phyloP scores from a whole-genome alignment of 2,113 vertebrate species.

The Aviceda subcristata region DNA sequence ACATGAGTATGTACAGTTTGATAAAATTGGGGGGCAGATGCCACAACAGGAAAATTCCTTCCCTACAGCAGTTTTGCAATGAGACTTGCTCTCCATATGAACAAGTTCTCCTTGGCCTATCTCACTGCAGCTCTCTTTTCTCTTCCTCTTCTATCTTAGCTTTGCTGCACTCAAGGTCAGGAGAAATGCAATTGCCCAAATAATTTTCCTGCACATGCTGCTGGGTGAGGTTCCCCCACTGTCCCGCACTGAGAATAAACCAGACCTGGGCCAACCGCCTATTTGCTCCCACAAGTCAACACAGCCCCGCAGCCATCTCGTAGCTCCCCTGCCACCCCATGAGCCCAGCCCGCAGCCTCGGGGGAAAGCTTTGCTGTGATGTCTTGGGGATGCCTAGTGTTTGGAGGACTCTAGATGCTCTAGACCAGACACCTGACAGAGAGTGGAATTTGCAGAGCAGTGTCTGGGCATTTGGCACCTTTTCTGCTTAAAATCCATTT shows the following conservation, averaged over 20 bases:
- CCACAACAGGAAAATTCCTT: neutral
- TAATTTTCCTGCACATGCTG: neutral
- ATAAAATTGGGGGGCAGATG: neutral
- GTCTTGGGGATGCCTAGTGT: neutral
- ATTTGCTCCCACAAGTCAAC: neutral
- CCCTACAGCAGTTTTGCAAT: neutral
- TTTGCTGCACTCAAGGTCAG: neutral
- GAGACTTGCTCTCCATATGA: neutral
- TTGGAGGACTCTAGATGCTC: neutral
- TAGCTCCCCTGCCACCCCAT: rapidly evolving
- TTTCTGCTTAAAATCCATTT: neutral
- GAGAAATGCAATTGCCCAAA: neutral
- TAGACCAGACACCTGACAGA: neutral
- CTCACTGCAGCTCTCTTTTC: neutral
- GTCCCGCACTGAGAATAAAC: neutral
- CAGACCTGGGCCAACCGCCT: neutral
- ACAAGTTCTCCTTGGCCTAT: too few relatives aligned
- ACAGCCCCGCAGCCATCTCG: rapidly evolving
- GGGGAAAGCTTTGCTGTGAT: neutral
- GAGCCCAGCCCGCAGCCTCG: neutral
- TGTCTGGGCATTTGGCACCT: neutral
- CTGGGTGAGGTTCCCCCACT: neutral
- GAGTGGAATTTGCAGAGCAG: neutral
- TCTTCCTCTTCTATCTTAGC: neutral
- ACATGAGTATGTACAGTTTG: too few relatives aligned